Conservation (phyloP, 2,797 vertebrate species). For the Pipistrellus nathusii region DNA sequence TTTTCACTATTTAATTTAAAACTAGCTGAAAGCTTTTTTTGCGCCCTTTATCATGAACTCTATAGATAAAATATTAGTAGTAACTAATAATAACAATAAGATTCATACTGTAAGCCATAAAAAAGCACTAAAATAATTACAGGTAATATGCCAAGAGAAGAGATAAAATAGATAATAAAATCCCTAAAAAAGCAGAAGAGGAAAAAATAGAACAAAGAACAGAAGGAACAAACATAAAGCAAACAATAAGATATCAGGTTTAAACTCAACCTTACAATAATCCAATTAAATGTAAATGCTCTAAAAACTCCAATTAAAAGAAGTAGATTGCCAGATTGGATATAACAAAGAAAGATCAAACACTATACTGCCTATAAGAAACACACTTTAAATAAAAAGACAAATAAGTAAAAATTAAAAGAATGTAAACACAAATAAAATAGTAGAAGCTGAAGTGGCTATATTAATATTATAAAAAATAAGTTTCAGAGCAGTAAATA, state of each 20-base stretch:
- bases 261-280: background rate
- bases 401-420: background rate
- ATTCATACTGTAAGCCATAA: background rate
- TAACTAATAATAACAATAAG: background rate
- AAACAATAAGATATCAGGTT: background rate
- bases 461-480: background rate
- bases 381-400: background rate
- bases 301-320: background rate
- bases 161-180: background rate
- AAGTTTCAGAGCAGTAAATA: background rate
- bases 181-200: background rate
- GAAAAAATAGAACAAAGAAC: background rate
- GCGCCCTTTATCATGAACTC: background rate
- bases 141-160: background rate
- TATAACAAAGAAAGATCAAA: background rate
- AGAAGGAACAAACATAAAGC: background rate
- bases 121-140: background rate
- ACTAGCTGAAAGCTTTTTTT: background rate
- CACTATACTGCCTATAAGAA: background rate
- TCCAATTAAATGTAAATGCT: background rate
- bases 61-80: background rate
- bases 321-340: background rate
- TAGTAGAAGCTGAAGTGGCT: background rate
- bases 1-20: constrained; percentile 7
- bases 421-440: background rate